A percentile compares a stretch with the other conserved stretches of the same genome.
Evolutionary conservation across 2,113 vertebrate genomes (phyloP).

Genomic region (Ptilorrhoa leucosticta): DNA sequence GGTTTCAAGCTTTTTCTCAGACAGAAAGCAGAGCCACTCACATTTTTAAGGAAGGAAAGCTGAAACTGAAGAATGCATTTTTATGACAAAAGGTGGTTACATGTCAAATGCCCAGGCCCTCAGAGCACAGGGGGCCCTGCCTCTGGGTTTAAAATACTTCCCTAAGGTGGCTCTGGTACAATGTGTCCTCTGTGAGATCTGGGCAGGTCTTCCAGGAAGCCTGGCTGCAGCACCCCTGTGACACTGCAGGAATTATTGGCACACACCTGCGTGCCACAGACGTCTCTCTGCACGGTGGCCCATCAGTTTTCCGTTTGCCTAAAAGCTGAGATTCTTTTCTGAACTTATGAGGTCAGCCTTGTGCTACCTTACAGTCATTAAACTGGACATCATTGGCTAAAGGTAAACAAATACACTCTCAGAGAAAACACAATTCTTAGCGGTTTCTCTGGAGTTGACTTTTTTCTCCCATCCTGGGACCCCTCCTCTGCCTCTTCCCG

Average conservation of each 20-base stretch:
- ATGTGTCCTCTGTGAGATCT: not conserved
- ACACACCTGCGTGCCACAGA: accelerated
- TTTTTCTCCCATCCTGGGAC: not conserved
- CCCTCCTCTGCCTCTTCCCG: not conserved
- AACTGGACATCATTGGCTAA: not conserved
- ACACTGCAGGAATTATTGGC: not conserved
- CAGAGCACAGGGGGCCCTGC: not conserved
- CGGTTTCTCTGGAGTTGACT: accelerated
- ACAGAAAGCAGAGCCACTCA: not conserved
- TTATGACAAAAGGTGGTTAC: not conserved
- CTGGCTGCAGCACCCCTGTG: not conserved
- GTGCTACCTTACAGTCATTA: not conserved
- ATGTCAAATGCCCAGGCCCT: not conserved
- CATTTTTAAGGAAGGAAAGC: not conserved
- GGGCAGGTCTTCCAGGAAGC: not conserved
- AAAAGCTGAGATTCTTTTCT: not conserved
- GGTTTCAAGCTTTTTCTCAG: not conserved
- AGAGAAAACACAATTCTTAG: not conserved
- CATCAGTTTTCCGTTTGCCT: not conserved
- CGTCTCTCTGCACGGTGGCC: not conserved
- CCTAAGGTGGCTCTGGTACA: not conserved
- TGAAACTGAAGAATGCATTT: not conserved
- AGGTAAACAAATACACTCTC: not conserved
- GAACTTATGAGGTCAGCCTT: not conserved
- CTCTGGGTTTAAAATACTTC: not conserved